A percentile compares a stretch with the other conserved stretches of the same genome.
Evolutionary conservation across 1,140 invertebrate species (phyloP).

Genomic region (Musca vetustissima): DNA sequence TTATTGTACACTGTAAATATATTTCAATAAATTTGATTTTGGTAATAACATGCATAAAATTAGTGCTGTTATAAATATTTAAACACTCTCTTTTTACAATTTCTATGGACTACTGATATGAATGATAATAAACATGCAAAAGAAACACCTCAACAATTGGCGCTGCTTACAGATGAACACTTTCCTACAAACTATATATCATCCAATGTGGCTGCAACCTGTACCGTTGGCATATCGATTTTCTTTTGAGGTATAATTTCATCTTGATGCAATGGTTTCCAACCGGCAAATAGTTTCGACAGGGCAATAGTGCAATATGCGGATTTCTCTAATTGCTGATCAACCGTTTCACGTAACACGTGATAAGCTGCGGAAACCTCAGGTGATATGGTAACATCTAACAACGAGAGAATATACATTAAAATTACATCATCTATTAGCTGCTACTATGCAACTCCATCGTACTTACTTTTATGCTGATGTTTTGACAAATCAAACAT

Average conservation of each 20-base stretch:
- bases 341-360: slow-evolving; percentile 52
- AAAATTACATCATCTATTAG: slow-evolving; percentile 14
- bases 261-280: slow-evolving; percentile 27
- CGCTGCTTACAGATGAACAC: no score
- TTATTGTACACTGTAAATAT: no score
- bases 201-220: slow-evolving; percentile 25
- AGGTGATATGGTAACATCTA: slow-evolving; percentile 43
- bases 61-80: no score
- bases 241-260: slow-evolving; percentile 24
- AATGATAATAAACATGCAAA: no score
- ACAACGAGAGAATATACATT: slow-evolving; percentile 25
- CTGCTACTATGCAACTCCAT: background rate
- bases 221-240: slow-evolving; percentile 13
- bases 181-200: slow-evolving; percentile 3
- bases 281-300: slow-evolving; percentile 27
- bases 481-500: slow-evolving; percentile 68
- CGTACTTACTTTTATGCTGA: slow-evolving; percentile 45
- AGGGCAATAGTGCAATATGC: slow-evolving; percentile 49
- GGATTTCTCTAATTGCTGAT: slow-evolving; percentile 54
- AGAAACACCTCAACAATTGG: no score
- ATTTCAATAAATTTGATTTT: no score
- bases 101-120: no score
- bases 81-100: no score
- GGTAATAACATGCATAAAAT: no score
- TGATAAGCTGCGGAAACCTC: slow-evolving; percentile 54